Evolutionary conservation across 2,888 invertebrate genomes (phyloP).

Genomic region (Dexiosoma caninum): DNA sequence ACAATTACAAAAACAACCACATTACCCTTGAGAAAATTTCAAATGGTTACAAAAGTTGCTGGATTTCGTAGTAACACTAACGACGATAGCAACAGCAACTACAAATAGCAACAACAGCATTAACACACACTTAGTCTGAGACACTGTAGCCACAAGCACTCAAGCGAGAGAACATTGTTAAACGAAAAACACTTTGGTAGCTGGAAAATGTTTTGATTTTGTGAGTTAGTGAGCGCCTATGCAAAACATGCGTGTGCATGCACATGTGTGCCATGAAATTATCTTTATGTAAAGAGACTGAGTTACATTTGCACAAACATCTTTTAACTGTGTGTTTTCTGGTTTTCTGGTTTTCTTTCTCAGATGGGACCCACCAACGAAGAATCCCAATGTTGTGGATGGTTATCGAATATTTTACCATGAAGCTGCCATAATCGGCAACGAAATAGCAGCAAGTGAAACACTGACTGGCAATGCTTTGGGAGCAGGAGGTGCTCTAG

Average conservation of each 20-base stretch:
- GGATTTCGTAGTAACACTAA: neutral
- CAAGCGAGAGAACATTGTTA: constrained; percentile 58
- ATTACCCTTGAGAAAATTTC: constrained; percentile 53
- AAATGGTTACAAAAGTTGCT: constrained; percentile 17
- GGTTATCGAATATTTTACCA: constrained; percentile 91
- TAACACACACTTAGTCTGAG: constrained; percentile 8
- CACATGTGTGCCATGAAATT: neutral
- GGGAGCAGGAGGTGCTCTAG: constrained; percentile 32
- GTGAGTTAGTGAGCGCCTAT: neutral
- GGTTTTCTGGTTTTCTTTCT: neutral
- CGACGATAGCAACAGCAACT: constrained; percentile 1
- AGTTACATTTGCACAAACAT: constrained; percentile 16
- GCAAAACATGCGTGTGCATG: neutral
- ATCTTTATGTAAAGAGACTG: neutral
- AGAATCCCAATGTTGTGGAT: constrained; percentile 90
- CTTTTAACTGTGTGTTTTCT: neutral
- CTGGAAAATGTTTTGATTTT: neutral
- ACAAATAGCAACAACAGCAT: constrained; percentile 7
- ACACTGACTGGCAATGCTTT: constrained; percentile 54
- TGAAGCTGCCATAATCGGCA: constrained; percentile 79
- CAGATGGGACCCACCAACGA: constrained; percentile 88
- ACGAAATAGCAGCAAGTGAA: constrained; percentile 59
- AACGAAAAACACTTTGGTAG: constrained; percentile 35
- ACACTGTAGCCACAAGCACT: constrained; percentile 56
- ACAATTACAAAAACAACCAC: constrained; percentile 10